Conservation (phyloP, 2,797 vertebrate species). For the Taeniopygia guttata region DNA sequence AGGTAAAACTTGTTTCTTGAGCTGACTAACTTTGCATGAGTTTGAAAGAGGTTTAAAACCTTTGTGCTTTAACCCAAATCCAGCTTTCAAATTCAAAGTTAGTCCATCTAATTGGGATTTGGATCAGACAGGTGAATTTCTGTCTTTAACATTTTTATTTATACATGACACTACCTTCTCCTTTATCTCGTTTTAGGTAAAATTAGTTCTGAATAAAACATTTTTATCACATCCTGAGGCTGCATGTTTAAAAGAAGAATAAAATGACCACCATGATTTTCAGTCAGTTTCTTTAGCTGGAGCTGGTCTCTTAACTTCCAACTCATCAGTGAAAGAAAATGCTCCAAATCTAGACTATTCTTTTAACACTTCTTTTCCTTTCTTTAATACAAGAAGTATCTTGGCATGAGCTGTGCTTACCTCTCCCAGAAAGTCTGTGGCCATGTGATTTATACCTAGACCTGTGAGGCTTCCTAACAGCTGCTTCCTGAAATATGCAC, state of each 20-base stretch:
- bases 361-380: neutral
- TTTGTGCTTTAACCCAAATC: neutral
- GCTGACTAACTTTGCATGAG: neutral
- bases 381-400: neutral
- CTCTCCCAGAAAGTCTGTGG: neutral
- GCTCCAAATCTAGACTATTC: neutral
- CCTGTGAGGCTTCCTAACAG: neutral
- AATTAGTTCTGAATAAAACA: neutral
- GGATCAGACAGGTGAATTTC: neutral
- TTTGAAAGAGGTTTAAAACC: neutral
- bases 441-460: neutral
- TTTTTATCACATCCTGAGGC: neutral
- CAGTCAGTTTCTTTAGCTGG: neutral
- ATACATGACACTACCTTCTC: neutral
- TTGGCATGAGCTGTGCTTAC: neutral
- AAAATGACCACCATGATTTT: neutral
- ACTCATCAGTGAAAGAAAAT: neutral
- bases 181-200: neutral
- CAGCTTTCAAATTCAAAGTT: neutral
- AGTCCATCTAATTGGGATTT: neutral
- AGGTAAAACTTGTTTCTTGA: conserved; percentile 20
- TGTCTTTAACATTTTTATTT: neutral
- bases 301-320: neutral
- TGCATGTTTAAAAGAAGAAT: neutral
- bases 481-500: neutral